These are phyloP conservation scores for Hermetia illucens DNA, from an alignment of 1,140 invertebrate genomes.

Conservation along the genomic window DNA sequence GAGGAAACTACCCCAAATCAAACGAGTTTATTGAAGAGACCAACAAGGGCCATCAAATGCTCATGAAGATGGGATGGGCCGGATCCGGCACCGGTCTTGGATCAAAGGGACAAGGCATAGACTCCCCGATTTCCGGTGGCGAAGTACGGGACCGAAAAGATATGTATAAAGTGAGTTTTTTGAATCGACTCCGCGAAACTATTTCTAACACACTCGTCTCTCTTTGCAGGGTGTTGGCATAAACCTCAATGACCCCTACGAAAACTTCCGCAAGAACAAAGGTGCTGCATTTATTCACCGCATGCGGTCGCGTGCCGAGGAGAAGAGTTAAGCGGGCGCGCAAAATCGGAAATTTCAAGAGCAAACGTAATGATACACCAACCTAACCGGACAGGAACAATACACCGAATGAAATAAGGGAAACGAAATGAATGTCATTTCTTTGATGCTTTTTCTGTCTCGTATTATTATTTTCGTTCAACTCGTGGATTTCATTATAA, in stretches of 20 bases:
- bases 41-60: slow-evolving; percentile 91
- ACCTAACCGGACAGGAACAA: no score
- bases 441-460: no score
- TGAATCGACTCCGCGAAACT: not conserved
- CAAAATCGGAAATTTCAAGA: no score
- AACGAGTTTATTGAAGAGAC: slow-evolving; percentile 58
- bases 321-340: slow-evolving; percentile 30
- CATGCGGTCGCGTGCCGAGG: slow-evolving; percentile 86
- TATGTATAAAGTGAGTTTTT: slow-evolving; percentile 61
- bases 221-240: slow-evolving; percentile 53
- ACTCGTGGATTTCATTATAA: no score
- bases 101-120: slow-evolving; percentile 85
- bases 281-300: slow-evolving; percentile 90
- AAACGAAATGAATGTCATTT: no score
- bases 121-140: slow-evolving; percentile 82
- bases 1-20: slow-evolving; percentile 32
- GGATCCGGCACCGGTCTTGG: slow-evolving; percentile 72
- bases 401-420: no score
- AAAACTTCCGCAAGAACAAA: slow-evolving; percentile 93
- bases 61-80: slow-evolving; percentile 92
- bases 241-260: slow-evolving; percentile 86
- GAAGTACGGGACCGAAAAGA: slow-evolving; percentile 82
- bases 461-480: no score
- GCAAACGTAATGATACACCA: no score
- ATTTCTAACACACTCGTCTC: slow-evolving; percentile 6